phyloP scores from a whole-genome alignment of 2,888 invertebrate genomes.

The Siphonodentalium dalli region DNA sequence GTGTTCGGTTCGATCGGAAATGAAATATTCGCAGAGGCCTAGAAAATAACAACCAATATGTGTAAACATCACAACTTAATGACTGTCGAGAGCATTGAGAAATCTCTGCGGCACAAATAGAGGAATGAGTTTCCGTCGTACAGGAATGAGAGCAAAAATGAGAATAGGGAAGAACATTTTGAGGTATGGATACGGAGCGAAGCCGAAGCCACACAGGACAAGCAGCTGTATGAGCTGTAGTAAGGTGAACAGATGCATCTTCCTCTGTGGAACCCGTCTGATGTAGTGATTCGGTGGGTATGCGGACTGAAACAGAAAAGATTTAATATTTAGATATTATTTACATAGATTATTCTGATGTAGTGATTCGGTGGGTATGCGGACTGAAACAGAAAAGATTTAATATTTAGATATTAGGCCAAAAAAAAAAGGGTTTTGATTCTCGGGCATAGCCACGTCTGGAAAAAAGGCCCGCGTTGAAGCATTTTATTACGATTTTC shows the following conservation, averaged over 20 bases:
- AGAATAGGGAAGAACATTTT: constrained; percentile 72
- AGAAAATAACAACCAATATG: too few relatives aligned
- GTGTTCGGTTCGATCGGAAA: too few relatives aligned
- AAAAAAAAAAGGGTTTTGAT: too few relatives aligned
- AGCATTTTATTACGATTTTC: too few relatives aligned
- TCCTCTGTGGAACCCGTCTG: constrained; percentile 67
- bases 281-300: constrained; percentile 69
- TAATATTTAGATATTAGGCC: too few relatives aligned
- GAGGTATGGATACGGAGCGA: constrained; percentile 67
- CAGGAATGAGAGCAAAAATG: constrained; percentile 67
- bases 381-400: constrained; percentile 60
- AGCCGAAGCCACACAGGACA: constrained; percentile 67
- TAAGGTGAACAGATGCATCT: constrained; percentile 68
- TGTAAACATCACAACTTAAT: too few relatives aligned
- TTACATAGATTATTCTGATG: too few relatives aligned
- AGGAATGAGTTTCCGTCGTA: constrained; percentile 69
- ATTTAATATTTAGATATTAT: too few relatives aligned
- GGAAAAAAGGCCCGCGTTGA: too few relatives aligned
- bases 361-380: constrained; percentile 69
- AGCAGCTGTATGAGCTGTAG: constrained; percentile 66
- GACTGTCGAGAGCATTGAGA: constrained; percentile 67
- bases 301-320: constrained; percentile 63
- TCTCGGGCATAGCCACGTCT: too few relatives aligned
- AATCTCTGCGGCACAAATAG: constrained; percentile 68
- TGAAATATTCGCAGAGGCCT: too few relatives aligned